A percentile compares a stretch with the other conserved stretches of the same genome.
Evolutionary conservation across 1,140 invertebrate species (phyloP).

Genomic region (Aleiodes sp.): DNA sequence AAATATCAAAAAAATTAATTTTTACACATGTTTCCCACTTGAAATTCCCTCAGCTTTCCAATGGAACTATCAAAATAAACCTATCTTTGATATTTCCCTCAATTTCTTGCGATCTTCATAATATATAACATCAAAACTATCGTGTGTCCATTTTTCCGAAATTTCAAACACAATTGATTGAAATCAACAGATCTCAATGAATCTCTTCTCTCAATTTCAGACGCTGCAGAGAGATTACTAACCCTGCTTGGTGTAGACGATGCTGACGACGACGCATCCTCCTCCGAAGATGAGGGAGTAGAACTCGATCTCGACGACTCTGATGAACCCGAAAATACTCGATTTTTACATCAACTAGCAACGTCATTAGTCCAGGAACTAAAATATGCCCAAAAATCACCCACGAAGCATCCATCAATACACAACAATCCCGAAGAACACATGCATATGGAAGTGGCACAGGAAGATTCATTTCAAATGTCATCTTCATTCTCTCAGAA

Average conservation of each 20-base stretch:
- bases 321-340: slow-evolving; percentile 41
- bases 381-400: slow-evolving; percentile 44
- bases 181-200: neutral
- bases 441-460: slow-evolving; percentile 39
- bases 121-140: too few relatives aligned
- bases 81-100: too few relatives aligned
- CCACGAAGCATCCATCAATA: neutral
- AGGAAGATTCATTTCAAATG: too few relatives aligned
- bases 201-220: slow-evolving; percentile 38
- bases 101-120: too few relatives aligned
- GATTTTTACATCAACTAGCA: slow-evolving; percentile 55
- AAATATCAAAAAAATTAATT: slow-evolving; percentile 28
- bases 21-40: too few relatives aligned
- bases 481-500: slow-evolving; percentile 26
- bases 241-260: slow-evolving; percentile 52
- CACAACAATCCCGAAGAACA: slow-evolving; percentile 11
- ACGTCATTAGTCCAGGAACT: slow-evolving; percentile 52
- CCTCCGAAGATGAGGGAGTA: slow-evolving; percentile 58
- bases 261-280: slow-evolving; percentile 50
- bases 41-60: too few relatives aligned
- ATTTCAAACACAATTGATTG: neutral
- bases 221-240: slow-evolving; percentile 54
- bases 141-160: neutral
- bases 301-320: slow-evolving; percentile 49
- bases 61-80: too few relatives aligned